Percentiles rank a stretch among this genome's conserved stretches.
phyloP scores from a whole-genome alignment of 2,113 vertebrate genomes.

The Enhydra lutris region DNA sequence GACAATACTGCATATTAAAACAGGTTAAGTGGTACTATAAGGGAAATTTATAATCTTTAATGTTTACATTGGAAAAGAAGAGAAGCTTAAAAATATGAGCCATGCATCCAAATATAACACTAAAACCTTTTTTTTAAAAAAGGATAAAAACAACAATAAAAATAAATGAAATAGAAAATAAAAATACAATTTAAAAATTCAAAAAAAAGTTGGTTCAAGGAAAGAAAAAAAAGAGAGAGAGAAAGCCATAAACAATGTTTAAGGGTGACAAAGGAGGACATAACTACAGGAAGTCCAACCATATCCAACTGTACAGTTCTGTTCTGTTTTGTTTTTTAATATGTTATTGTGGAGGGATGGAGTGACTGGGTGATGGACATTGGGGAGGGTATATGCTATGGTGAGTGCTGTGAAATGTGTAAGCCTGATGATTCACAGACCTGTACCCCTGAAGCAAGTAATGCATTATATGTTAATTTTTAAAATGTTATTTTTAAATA shows the following conservation, averaged over 20 bases:
- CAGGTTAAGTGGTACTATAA: neutral
- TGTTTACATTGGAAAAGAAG: neutral
- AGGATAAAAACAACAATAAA: neutral
- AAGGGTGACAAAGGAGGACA: neutral
- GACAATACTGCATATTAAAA: neutral
- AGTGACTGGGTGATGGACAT: too few species aligned
- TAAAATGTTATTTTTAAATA: neutral
- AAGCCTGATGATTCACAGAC: too few species aligned
- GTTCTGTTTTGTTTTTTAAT: neutral
- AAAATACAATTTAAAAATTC: neutral
- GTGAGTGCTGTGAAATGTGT: too few species aligned
- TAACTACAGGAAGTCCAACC: neutral
- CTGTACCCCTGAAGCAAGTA: too few species aligned
- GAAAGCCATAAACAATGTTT: neutral
- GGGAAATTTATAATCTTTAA: neutral
- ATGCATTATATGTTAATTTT: too few species aligned
- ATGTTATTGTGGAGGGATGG: too few species aligned
- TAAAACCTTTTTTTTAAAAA: neutral
- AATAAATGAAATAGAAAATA: constrained; percentile 15
- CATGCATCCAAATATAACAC: neutral
- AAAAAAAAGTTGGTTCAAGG: neutral
- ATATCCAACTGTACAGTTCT: neutral
- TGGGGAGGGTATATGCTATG: too few species aligned
- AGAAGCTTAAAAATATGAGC: constrained; percentile 11
- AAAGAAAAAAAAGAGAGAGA: neutral